Conservation (phyloP, 2,797 vertebrate genomes). For the Geotrypetes seraphini region DNA sequence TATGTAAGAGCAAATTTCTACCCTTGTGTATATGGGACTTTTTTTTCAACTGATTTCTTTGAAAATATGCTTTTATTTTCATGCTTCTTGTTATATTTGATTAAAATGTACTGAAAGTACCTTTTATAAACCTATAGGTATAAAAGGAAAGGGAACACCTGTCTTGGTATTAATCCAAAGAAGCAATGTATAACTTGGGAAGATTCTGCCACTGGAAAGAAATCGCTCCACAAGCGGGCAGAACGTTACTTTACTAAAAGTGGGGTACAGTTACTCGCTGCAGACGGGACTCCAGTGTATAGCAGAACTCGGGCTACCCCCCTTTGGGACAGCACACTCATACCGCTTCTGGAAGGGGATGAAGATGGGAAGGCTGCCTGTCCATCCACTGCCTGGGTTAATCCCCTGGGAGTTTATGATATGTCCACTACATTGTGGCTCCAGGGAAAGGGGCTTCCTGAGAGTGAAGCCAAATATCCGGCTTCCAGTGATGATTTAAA, state of each 20-base stretch:
- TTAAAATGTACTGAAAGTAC: too few species aligned
- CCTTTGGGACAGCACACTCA: constrained; percentile 37
- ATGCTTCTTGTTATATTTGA: too few species aligned
- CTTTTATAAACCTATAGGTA: constrained; percentile 58
- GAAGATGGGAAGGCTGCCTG: constrained; percentile 11
- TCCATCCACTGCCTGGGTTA: constrained; percentile 33
- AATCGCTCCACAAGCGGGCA: constrained; percentile 27
- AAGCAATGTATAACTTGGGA: constrained; percentile 72
- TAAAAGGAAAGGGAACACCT: constrained; percentile 72
- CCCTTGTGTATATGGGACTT: too few species aligned
- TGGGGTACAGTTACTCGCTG: constrained; percentile 51
- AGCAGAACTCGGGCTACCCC: not conserved
- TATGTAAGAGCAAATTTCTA: too few species aligned
- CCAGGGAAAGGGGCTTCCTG: constrained; percentile 68
- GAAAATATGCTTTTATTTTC: too few species aligned
- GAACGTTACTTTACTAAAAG: constrained; percentile 75
- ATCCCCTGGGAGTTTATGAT: constrained; percentile 87
- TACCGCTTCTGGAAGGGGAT: constrained; percentile 50
- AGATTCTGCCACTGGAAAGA: constrained; percentile 46
- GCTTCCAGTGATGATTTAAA: constrained; percentile 13
- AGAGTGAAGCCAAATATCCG: constrained; percentile 25
- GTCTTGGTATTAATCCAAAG: constrained; percentile 69
- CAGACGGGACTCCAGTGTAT: constrained; percentile 31
- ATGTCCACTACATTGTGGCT: constrained; percentile 73
- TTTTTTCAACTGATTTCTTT: too few species aligned